Base-by-base conservation (phyloP, 2,888 invertebrate genomes). In the Gymnosoma rotundatum region DNA sequence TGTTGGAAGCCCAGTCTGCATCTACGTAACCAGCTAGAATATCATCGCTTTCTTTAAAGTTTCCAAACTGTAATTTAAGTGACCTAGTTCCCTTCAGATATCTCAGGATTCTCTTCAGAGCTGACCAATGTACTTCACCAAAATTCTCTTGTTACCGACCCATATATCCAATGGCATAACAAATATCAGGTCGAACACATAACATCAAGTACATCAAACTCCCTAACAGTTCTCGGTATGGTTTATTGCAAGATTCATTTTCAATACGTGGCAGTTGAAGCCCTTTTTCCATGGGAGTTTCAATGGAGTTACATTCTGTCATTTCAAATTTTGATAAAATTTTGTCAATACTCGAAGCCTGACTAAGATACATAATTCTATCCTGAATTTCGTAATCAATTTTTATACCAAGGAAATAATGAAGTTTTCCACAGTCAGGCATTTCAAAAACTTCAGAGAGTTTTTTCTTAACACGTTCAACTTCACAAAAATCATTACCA, bases 311-410 rank as follows among this genome's bases (percentile, higher is more conserved):
- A 63, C 83, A 78, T 20, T 83, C 61, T n/a, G 38, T 38, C 84
- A 85, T 85, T 20, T 72, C 81, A 81, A 81, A 84, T 72, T 81
- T 80, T 0, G 61, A 45, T 16, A 84, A 9, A 9, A 81, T 21
- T 42, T 81, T 67, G 9, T 72, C 50, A 36, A 81, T 78, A 42
- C 12, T 42, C 56, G 45, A 48, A 18, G 48, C 61, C 61, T 54
- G 42, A 42, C 12, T 60, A 72, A 78, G 82, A 16, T 20, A 60
- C 38, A 85, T 48, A 50, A 61, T 56, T 21, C 60, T 63, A 16
- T 75, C 48, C 1, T 48, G 56, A n/a, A 52, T 70, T 73, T 64
- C 69, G 64, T 56, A 76, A 38, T 78, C 56, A 16, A 81, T 36
- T 61, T 81, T 78, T 0, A 67, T 74, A 36, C 72, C 72, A 21